These are phyloP conservation scores for Cyaniris semiargus DNA, from an alignment of 2,888 invertebrate genomes.

Conservation along the genomic window DNA sequence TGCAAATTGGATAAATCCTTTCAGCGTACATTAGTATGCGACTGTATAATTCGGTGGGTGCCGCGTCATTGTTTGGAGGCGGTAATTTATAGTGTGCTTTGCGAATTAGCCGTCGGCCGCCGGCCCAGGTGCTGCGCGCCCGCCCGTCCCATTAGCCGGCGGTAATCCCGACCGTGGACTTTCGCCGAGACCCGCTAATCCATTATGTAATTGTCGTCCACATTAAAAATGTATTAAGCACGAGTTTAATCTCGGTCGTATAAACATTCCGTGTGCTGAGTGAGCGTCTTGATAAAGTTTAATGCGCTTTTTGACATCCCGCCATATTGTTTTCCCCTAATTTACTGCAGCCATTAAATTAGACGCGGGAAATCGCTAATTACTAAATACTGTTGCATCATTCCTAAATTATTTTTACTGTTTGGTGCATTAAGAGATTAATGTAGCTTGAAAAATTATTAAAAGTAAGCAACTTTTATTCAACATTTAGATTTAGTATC, in stretches of 20 bases:
- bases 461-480: not conserved
- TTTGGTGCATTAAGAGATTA: not conserved
- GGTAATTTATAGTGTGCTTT: conserved; percentile 73
- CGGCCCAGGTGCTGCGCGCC: conserved; percentile 61
- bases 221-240: conserved; percentile 60
- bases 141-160: conserved; percentile 59
- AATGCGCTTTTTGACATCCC: conserved; percentile 5
- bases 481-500: not conserved
- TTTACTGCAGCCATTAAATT: conserved; percentile 1
- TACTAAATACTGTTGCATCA: not conserved
- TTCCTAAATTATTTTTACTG: not conserved
- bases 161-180: conserved; percentile 59
- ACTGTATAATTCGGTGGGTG: conserved; percentile 55
- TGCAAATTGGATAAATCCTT: conserved; percentile 58
- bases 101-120: conserved; percentile 61
- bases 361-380: not conserved
- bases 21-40: conserved; percentile 52
- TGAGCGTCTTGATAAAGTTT: conserved; percentile 17
- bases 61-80: conserved; percentile 66
- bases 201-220: conserved; percentile 63
- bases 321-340: conserved; percentile 2
- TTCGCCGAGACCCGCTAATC: conserved; percentile 59
- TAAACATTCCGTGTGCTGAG: conserved; percentile 25
- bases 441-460: not conserved
- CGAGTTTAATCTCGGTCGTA: conserved; percentile 40